phyloP scores from a whole-genome alignment of 1,140 invertebrate genomes.

The Ericerus pela region DNA sequence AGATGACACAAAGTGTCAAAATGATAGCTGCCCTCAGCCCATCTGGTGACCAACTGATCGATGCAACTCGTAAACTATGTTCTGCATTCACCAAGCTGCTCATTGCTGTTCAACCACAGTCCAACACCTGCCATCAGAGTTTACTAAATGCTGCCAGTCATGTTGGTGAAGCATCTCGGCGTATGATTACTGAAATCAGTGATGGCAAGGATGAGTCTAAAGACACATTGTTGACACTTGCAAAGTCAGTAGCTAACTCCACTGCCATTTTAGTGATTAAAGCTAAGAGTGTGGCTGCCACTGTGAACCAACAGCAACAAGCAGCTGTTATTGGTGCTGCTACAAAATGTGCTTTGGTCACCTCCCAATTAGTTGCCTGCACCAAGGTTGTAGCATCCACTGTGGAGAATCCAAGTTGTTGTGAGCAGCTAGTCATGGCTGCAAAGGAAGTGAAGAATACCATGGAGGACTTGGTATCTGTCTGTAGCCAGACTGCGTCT shows the following conservation, averaged over 20 bases:
- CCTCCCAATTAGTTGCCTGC: constrained; percentile 92
- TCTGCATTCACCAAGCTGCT: constrained; percentile 87
- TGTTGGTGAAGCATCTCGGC: constrained; percentile 88
- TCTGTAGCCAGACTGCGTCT: constrained; percentile 54
- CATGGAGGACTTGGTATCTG: constrained; percentile 75
- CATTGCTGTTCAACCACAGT: constrained; percentile 38
- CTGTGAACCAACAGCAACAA: constrained; percentile 58
- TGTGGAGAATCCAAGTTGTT: constrained; percentile 76
- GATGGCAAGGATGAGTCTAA: constrained; percentile 58
- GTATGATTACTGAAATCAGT: constrained; percentile 83
- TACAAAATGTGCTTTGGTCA: constrained; percentile 89
- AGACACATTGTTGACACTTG: constrained; percentile 69
- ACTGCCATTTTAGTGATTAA: constrained; percentile 87
- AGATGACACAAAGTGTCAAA: constrained; percentile 86
- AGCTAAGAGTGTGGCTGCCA: constrained; percentile 83
- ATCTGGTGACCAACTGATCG: constrained; percentile 69
- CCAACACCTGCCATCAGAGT: constrained; percentile 24
- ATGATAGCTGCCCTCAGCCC: constrained; percentile 92
- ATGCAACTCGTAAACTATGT: constrained; percentile 84
- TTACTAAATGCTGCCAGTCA: constrained; percentile 82
- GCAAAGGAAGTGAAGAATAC: constrained; percentile 82
- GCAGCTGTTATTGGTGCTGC: constrained; percentile 87
- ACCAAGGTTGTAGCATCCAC: constrained; percentile 83
- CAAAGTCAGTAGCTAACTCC: constrained; percentile 91
- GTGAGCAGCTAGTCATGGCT: constrained; percentile 82